phyloP scores from a whole-genome alignment of 2,888 invertebrate species.

The Chloromyia formosa region DNA sequence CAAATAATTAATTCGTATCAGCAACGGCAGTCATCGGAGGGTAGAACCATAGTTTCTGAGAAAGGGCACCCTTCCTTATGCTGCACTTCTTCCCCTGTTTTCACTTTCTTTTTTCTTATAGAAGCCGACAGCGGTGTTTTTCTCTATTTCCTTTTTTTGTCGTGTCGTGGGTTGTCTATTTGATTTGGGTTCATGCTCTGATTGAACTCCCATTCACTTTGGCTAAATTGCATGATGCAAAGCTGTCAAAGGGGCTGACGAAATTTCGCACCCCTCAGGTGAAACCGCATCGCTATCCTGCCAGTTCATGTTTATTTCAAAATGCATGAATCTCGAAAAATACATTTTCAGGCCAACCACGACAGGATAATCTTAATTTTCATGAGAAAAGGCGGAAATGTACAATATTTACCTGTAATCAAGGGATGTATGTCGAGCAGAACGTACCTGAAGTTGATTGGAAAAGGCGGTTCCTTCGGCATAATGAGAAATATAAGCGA shows the following conservation, averaged over 20 bases:
- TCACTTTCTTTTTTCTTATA: background rate
- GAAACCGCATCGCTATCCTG: constrained; percentile 8
- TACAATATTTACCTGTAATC: background rate
- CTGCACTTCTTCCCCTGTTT: constrained; percentile 5
- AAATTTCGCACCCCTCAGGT: constrained; percentile 6
- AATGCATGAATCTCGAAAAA: constrained; percentile 1
- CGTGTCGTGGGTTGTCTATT: background rate
- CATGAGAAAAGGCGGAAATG: constrained; percentile 9
- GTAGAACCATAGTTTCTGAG: constrained; percentile 24
- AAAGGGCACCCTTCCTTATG: background rate
- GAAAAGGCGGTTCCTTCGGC: background rate
- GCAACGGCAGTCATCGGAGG: constrained; percentile 8
- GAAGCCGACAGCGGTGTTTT: constrained; percentile 6
- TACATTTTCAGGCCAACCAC: background rate
- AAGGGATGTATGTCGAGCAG: background rate
- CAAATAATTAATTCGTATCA: constrained; percentile 38
- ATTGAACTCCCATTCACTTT: constrained; percentile 39
- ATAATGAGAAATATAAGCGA: no score
- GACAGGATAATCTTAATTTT: constrained; percentile 31
- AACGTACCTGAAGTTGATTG: background rate
- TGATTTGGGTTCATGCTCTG: constrained; percentile 27
- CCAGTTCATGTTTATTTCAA: constrained; percentile 27
- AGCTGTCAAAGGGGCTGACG: constrained; percentile 36
- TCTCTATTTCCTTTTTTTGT: no score
- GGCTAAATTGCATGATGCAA: constrained; percentile 38